Conservation (phyloP, 2,888 invertebrate species). For the Xanthia icteritia region DNA sequence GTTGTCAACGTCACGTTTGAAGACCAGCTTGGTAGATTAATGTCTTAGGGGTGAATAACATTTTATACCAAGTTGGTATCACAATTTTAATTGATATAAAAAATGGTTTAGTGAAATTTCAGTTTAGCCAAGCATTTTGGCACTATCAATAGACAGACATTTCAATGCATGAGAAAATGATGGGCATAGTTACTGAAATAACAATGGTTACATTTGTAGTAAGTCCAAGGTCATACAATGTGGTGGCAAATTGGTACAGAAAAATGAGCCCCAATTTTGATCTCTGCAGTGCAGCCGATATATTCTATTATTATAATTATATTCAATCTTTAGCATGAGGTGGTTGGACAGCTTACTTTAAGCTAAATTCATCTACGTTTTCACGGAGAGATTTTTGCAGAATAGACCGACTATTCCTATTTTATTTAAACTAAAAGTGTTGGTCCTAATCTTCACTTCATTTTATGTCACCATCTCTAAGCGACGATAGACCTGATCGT, state of each 20-base stretch:
- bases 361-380: not conserved
- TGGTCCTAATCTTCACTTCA: not conserved
- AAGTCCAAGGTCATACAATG: not conserved
- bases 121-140: not conserved
- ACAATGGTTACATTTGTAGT: not conserved
- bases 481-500: not conserved
- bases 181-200: no score
- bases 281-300: not conserved
- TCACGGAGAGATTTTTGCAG: not conserved
- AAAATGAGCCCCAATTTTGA: not conserved
- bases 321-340: not conserved
- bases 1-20: slow-evolving; percentile 29
- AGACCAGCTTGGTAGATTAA: slow-evolving; percentile 39
- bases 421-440: not conserved
- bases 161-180: not conserved
- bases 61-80: slow-evolving; percentile 8
- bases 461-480: not conserved
- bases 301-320: no score
- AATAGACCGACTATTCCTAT: not conserved
- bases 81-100: slow-evolving; percentile 18
- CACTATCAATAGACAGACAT: no score
- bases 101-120: not conserved
- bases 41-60: slow-evolving; percentile 12
- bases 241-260: not conserved
- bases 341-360: not conserved